Conservation (phyloP, 2,113 vertebrate species). For the Xiphophorus couchianus region DNA sequence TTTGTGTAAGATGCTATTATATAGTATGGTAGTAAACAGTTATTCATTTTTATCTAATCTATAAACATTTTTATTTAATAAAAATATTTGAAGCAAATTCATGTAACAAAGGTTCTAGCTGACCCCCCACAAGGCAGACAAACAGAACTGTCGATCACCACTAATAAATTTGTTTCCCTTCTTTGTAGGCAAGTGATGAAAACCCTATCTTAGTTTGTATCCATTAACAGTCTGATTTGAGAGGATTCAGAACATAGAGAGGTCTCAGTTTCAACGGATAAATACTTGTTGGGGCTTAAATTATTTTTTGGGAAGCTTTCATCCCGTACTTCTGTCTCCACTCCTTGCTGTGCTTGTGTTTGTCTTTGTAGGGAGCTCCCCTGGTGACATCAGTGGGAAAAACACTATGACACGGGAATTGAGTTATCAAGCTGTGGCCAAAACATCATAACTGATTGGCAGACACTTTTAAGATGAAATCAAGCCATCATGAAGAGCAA, state of each 20-base stretch:
- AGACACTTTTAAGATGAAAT: background rate
- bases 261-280: background rate
- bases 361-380: background rate
- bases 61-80: too few species aligned
- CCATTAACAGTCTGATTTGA: background rate
- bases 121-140: background rate
- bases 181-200: background rate
- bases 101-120: background rate
- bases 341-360: background rate
- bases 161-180: background rate
- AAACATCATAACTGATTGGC: background rate
- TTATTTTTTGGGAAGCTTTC: background rate
- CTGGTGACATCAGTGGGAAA: slow-evolving; percentile 1
- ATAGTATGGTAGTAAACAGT: too few species aligned
- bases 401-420: background rate
- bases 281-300: slow-evolving; percentile 1
- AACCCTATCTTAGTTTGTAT: background rate
- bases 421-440: background rate
- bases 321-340: background rate
- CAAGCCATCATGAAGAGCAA: background rate
- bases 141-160: background rate
- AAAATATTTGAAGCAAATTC: too few species aligned
- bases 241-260: background rate
- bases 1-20: too few species aligned
- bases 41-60: too few species aligned